Percentiles rank a stretch among this genome's conserved stretches.
phyloP scores from a whole-genome alignment of 2,113 vertebrate genomes.

The Meriones unguiculatus region DNA sequence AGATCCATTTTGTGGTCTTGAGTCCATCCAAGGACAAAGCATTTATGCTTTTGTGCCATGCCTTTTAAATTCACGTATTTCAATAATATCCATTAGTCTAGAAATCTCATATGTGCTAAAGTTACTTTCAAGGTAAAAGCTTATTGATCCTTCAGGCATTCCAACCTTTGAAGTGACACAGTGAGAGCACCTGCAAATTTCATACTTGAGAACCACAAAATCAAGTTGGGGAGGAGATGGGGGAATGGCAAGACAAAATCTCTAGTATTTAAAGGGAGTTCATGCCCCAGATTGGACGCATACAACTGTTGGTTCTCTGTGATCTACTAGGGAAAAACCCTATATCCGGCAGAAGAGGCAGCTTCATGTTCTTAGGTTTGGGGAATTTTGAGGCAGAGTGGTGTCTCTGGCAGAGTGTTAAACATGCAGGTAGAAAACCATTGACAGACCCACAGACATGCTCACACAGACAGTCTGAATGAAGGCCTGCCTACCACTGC shows the following conservation, averaged over 20 bases:
- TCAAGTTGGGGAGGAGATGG: neutral
- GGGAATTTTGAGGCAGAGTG: neutral
- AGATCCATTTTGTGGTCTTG: slow-evolving; percentile 3
- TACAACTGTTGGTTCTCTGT: neutral
- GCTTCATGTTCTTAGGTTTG: neutral
- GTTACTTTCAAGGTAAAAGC: slow-evolving; percentile 4
- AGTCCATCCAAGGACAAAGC: slow-evolving; percentile 20
- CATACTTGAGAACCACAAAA: neutral
- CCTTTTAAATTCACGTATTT: neutral
- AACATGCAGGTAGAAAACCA: neutral
- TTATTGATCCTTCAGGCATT: neutral
- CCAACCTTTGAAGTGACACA: neutral
- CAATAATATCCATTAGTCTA: neutral
- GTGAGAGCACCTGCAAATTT: neutral
- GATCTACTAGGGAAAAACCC: neutral
- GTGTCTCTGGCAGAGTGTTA: neutral
- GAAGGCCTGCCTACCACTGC: neutral
- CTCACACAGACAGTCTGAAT: neutral
- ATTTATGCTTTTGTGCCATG: neutral
- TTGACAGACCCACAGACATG: too few relatives aligned
- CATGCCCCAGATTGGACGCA: neutral
- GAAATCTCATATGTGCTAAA: neutral
- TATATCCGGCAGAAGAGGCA: neutral
- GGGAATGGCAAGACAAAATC: neutral
- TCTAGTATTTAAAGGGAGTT: neutral